Evolutionary conservation across 1,140 invertebrate species (phyloP).

Genomic region (Ceratina australensis): DNA sequence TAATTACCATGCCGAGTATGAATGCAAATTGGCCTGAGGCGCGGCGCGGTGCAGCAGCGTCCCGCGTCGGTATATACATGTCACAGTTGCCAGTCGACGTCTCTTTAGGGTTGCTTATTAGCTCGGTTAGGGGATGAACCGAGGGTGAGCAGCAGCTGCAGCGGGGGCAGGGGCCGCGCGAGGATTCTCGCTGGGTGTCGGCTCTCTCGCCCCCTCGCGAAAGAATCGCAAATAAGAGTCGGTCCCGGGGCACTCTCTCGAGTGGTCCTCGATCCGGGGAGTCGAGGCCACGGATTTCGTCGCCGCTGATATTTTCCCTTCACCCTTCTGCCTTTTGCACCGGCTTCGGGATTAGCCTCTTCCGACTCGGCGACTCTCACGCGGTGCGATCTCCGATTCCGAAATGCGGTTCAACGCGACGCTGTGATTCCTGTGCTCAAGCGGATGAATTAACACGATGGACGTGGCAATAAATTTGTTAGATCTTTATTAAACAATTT

Average conservation of each 20-base stretch:
- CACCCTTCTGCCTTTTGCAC: constrained; percentile 25
- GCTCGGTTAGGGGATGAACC: constrained; percentile 67
- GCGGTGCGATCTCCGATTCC: not conserved
- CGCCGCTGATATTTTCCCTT: constrained; percentile 59
- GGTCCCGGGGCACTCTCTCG: constrained; percentile 42
- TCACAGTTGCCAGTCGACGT: constrained; percentile 59
- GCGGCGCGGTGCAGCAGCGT: not conserved
- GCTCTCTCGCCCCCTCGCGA: constrained; percentile 51
- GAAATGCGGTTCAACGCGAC: not conserved
- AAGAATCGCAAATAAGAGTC: constrained; percentile 72
- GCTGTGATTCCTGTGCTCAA: not conserved
- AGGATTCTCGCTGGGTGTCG: constrained; percentile 53
- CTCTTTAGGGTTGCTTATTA: constrained; percentile 74
- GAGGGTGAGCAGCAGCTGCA: constrained; percentile 22
- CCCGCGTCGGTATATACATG: constrained; percentile 51
- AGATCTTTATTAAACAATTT: no score
- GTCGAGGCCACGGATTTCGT: constrained; percentile 64
- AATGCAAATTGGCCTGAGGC: constrained; percentile 68
- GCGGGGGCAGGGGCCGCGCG: constrained; percentile 10
- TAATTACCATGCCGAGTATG: constrained; percentile 77
- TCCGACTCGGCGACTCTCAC: constrained; percentile 29
- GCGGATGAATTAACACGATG: not conserved
- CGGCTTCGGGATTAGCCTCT: constrained; percentile 52
- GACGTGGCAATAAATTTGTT: not conserved
- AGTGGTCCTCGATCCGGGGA: constrained; percentile 41